phyloP scores from a whole-genome alignment of 2,797 vertebrate species.

The Neopelma chrysocephalum region DNA sequence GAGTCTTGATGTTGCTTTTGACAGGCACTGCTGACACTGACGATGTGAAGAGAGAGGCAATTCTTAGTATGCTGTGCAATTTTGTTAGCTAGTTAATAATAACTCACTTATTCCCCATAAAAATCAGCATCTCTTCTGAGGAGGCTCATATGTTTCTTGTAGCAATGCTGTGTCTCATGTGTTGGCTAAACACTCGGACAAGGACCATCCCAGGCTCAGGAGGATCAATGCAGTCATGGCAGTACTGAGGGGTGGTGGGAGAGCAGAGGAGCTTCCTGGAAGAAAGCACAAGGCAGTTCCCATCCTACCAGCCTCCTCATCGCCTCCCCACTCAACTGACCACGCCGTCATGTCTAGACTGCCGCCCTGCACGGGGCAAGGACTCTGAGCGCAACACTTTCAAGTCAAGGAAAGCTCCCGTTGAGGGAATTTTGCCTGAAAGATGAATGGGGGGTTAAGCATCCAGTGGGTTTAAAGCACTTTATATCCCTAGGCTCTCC shows the following conservation, averaged over 20 bases:
- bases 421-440: background rate
- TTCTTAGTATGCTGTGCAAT: background rate
- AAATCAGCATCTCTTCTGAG: accelerated
- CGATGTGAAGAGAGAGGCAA: background rate
- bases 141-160: accelerated
- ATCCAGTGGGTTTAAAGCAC: background rate
- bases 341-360: background rate
- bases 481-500: background rate
- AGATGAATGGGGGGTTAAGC: background rate
- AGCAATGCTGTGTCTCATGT: background rate
- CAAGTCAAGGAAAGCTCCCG: background rate
- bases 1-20: background rate
- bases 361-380: accelerated
- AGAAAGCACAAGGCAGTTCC: background rate
- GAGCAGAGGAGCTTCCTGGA: background rate
- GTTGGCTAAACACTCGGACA: background rate
- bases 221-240: accelerated
- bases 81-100: background rate
- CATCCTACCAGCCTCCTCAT: background rate
- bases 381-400: background rate
- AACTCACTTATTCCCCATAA: accelerated
- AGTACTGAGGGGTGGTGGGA: background rate
- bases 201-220: background rate
- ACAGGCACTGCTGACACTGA: background rate
- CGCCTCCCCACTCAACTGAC: accelerated